Evolutionary conservation across 2,113 vertebrate genomes (phyloP), one percentile per base, ranked within the genome.

Genomic region (Anolis carolinensis): DNA sequence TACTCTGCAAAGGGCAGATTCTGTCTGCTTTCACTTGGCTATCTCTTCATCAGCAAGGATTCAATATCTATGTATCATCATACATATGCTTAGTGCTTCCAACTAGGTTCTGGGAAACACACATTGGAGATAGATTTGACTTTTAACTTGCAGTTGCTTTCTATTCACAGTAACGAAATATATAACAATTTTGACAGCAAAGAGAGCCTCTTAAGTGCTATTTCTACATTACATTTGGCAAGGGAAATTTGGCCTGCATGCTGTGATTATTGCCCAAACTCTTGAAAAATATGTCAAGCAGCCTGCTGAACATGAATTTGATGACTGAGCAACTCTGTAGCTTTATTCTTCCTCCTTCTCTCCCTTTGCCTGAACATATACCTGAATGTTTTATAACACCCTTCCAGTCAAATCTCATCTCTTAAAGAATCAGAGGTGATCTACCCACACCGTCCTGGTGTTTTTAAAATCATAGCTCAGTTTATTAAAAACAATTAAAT

Each of bases 151-250:
- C 82, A 48, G 72, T 65, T 78, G 20, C 65, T 71, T 71, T 77
- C 63, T 32, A 70, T 68, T 79, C 68, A 79, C 34, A 79, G 30
- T 85, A 71, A 85, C 63, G 71, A 71, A 79, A 59, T 85, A 48
- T 36, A 62, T 50, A 84, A 84, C 48, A 30, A 77, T 67, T 67
- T 13, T 84, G 83, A 77, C 59, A 77, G 73, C 39, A 65, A 62
- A 74, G 71, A 74, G 36, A 84, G 72, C 27, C 82, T 84, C 83
- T 39, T 50, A 84, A 84, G 59, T 84, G 73, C 83, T 77, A 50
- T 84, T 84, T 84, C 73, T 68, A 73, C 18, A 76, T 84, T 75
- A 67, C 39, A 77, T 84, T 76, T 84, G 62, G 83, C 83, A 84
- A 67, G 73, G 39, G 32, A 82, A 68, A 82, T 55, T 77, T 87